phyloP scores from a whole-genome alignment of 2,113 vertebrate genomes.

The Prunella himalayana region DNA sequence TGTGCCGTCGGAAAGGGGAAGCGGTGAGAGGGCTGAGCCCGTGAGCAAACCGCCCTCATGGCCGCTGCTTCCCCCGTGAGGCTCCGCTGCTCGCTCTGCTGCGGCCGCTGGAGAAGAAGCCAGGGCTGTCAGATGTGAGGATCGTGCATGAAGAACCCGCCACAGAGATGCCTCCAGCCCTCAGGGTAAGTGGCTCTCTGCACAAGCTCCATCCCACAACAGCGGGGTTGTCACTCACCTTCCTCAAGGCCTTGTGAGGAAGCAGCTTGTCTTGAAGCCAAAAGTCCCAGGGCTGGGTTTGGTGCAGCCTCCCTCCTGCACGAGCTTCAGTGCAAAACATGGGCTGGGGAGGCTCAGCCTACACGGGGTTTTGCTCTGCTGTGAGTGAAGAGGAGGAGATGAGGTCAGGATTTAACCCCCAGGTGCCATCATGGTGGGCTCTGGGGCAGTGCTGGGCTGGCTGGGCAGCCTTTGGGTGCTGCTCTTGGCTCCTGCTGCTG shows the following conservation, averaged over 20 bases:
- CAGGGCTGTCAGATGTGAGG: neutral
- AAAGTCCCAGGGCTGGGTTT: neutral
- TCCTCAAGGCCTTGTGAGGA: neutral
- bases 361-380: neutral
- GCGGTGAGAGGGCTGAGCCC: neutral
- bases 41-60: neutral
- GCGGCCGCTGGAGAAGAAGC: neutral
- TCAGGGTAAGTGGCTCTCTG: neutral
- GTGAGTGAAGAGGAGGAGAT: neutral
- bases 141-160: rapidly evolving
- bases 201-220: rapidly evolving
- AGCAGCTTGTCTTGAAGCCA: neutral
- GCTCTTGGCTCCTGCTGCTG: neutral
- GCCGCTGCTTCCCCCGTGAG: neutral
- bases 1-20: constrained; percentile 17
- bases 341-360: neutral
- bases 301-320: neutral
- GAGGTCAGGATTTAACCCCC: neutral
- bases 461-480: neutral
- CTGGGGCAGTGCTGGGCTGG: neutral
- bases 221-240: neutral
- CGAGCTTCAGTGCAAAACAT: rapidly evolving
- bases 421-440: rapidly evolving
- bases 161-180: neutral
- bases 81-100: neutral